These are phyloP conservation scores for Chaetodon auriga DNA, from an alignment of 2,113 vertebrate genomes.

Conservation along the genomic window DNA sequence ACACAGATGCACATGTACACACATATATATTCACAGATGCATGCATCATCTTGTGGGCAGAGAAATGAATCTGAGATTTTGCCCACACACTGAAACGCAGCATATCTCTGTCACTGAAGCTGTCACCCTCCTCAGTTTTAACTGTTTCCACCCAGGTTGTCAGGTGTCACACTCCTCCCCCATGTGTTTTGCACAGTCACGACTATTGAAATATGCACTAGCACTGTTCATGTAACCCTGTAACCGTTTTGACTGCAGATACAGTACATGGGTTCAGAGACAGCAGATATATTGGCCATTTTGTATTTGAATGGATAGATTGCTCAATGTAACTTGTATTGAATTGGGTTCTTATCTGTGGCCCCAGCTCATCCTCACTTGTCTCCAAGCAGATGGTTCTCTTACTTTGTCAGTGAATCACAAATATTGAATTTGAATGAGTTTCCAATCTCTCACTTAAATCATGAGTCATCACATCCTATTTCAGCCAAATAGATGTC, in stretches of 20 bases:
- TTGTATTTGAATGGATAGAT: conserved; percentile 29
- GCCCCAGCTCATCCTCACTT: neutral
- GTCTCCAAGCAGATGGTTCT: conserved; percentile 51
- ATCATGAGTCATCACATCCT: conserved; percentile 56
- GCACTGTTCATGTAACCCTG: conserved; percentile 3
- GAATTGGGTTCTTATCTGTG: conserved; percentile 22
- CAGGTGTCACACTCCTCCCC: conserved; percentile 25
- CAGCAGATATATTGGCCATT: neutral
- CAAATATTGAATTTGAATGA: conserved; percentile 66
- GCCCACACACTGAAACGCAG: neutral
- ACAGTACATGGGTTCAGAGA: conserved; percentile 7
- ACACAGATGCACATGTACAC: conserved; percentile 1
- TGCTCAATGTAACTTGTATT: conserved; percentile 45
- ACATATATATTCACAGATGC: conserved; percentile 1
- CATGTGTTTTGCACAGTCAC: conserved; percentile 11
- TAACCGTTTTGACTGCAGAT: neutral
- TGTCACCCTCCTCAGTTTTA: conserved; percentile 9
- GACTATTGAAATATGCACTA: neutral
- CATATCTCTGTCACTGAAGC: neutral
- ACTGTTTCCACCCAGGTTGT: conserved; percentile 1
- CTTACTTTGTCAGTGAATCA: conserved; percentile 45
- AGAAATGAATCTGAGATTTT: neutral
- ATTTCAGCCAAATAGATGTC: conserved; percentile 44
- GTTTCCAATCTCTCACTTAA: conserved; percentile 50
- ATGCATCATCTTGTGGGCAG: conserved; percentile 6